phyloP scores from a whole-genome alignment of 2,888 invertebrate species.

The Silvanus unidentatus region DNA sequence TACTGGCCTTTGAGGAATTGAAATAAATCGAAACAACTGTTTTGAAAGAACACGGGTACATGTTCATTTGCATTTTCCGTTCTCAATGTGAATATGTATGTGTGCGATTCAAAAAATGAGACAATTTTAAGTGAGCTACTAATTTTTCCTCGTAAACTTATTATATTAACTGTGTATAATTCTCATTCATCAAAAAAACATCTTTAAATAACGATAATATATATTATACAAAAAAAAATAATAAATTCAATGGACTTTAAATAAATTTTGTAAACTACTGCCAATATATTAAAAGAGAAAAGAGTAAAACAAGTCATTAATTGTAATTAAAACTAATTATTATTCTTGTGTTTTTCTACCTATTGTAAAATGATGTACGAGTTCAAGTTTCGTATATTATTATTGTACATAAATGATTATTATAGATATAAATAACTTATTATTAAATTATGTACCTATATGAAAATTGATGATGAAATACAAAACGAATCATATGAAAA shows the following conservation, averaged over 20 bases:
- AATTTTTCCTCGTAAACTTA: neutral
- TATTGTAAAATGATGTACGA: slow-evolving; percentile 17
- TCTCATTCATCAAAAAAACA: too few relatives aligned
- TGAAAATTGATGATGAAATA: slow-evolving; percentile 34
- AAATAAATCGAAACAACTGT: slow-evolving; percentile 18
- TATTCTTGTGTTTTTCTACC: slow-evolving; percentile 1
- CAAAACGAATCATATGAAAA: too few relatives aligned
- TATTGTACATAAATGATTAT: slow-evolving; percentile 21
- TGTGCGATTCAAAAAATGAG: neutral
- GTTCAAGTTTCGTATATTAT: slow-evolving; percentile 28
- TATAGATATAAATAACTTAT: slow-evolving; percentile 35
- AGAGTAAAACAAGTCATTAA: neutral
- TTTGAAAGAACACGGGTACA: slow-evolving; percentile 1
- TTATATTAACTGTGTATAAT: too few relatives aligned
- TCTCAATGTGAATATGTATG: slow-evolving; percentile 10
- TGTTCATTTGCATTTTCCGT: too few relatives aligned
- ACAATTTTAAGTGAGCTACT: too few relatives aligned
- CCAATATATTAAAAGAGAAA: slow-evolving; percentile 30
- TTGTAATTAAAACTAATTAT: neutral
- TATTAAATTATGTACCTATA: slow-evolving; percentile 35
- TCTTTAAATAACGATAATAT: too few relatives aligned
- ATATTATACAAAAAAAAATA: too few relatives aligned
- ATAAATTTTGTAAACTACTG: slow-evolving; percentile 37
- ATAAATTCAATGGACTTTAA: slow-evolving; percentile 9
- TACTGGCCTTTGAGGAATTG: slow-evolving; percentile 39